Conservation (phyloP, 2,113 vertebrate genomes). For the Pagrus major region DNA sequence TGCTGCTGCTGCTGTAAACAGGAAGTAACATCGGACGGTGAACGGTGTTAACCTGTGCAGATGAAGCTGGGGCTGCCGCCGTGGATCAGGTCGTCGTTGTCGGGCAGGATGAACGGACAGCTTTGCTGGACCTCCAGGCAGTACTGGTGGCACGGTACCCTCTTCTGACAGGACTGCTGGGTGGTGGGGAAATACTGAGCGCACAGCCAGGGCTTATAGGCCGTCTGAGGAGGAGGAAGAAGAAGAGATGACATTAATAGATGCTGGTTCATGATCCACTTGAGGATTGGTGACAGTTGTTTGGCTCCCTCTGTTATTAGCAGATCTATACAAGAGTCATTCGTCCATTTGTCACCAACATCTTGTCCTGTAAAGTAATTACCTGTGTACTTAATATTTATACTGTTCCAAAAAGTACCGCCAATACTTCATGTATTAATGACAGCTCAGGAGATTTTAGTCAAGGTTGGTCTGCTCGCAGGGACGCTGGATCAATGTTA, state of each 20-base stretch:
- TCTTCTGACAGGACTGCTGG: constrained; percentile 95
- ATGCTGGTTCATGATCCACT: constrained; percentile 27
- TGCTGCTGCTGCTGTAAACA: constrained; percentile 10
- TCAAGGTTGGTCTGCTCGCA: not conserved
- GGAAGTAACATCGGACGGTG: not conserved
- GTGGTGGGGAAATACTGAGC: constrained; percentile 98
- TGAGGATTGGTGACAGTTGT: constrained; percentile 26
- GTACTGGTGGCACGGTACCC: constrained; percentile 97
- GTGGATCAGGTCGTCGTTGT: constrained; percentile 98
- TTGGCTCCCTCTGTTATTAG: constrained; percentile 12
- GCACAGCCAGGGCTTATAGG: constrained; percentile 99
- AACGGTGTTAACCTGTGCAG: constrained; percentile 91
- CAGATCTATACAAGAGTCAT: not conserved
- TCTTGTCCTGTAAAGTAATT: not conserved
- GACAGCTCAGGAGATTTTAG: constrained; percentile 19
- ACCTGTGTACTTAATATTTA: constrained; percentile 8
- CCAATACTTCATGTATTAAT: constrained; percentile 20
- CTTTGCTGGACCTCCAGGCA: constrained; percentile 98
- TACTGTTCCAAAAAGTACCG: constrained; percentile 26
- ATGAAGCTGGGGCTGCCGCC: constrained; percentile 99
- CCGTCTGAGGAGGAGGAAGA: constrained; percentile 85
- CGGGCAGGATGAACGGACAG: constrained; percentile 98
- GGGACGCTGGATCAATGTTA: not conserved
- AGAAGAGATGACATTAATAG: constrained; percentile 35
- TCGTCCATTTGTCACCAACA: constrained; percentile 1